Evolutionary conservation across 2,797 vertebrate species (phyloP), one percentile per base, ranked within the genome.

Genomic region (Sphaeramia orbicularis): DNA sequence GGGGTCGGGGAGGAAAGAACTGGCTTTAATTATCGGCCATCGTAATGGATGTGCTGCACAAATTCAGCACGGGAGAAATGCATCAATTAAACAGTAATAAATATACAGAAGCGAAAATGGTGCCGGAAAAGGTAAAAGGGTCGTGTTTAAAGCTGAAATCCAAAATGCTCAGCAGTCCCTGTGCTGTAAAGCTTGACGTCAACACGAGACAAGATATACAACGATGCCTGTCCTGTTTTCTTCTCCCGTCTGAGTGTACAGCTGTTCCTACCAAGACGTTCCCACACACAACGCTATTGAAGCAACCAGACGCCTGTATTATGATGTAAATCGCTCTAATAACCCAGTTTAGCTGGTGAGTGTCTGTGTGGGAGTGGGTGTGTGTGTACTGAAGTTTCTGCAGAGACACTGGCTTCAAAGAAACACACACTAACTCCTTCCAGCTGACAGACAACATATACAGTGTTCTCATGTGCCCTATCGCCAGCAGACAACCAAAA

Each of bases 281-380:
- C 89, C 87, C 90, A 91, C 90, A 91, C 90, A 88, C 89, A 85
- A 76, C 64, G 79, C 90, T 75, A 85, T 83, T 89, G 75, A 87
- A 83, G 78, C 78, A 58, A 81, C 84, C 87, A 91, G 90, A 89
- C 89, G 85, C 85, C 73, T 83, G 88, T 74, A 93, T 93, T 94
- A 92, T 93, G 84, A 95, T 94, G 93, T 92, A 94, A 94, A 93
- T 94, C 78, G 88, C 91, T 92, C 91, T 93, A 93, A 94, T 93
- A 94, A 93, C 87, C 89, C 89, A 91, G 89, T 92, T 93, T 93
- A 92, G 89, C 80, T 84, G 81, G 86, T 91, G 91, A 89, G 78
- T 73, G 79, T 86, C 65, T 80, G 80, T 21, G 32, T 10, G 80
- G 2, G 74, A 7, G 74, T 24, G 67, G 18, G 78, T 47, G 62